Conservation (phyloP, 2,113 vertebrate species). For the Tupaia chinensis region DNA sequence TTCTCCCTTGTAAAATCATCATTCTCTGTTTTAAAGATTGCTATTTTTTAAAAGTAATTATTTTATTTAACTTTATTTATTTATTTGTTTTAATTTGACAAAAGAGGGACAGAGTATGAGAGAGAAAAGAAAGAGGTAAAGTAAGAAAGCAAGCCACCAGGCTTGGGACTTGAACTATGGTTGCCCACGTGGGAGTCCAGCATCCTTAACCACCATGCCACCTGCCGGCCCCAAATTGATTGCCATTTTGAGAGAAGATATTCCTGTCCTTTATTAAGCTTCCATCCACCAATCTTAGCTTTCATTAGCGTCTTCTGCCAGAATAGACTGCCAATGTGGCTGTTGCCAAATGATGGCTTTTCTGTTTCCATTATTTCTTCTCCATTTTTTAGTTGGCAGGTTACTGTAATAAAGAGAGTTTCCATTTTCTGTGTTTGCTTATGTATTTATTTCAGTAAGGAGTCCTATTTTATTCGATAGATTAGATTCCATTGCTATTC, state of each 20-base stretch:
- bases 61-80: too few relatives aligned
- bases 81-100: too few relatives aligned
- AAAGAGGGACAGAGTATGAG: too few relatives aligned
- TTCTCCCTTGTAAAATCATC: background rate
- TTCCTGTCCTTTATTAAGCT: background rate
- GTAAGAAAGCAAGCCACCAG: too few relatives aligned
- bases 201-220: too few relatives aligned
- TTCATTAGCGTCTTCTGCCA: background rate
- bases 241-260: background rate
- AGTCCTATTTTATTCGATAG: background rate
- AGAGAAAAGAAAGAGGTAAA: too few relatives aligned
- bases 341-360: background rate
- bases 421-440: background rate
- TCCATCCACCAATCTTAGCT: background rate
- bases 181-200: too few relatives aligned
- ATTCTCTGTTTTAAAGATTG: background rate
- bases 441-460: background rate
- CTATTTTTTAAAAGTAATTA: too few relatives aligned
- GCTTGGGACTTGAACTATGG: too few relatives aligned
- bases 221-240: too few relatives aligned
- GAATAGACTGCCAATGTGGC: background rate
- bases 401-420: background rate
- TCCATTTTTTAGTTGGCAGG: background rate
- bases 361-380: background rate
- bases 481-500: background rate